Conservation (phyloP, 2,113 vertebrate genomes). For the Malurus cyaneus region DNA sequence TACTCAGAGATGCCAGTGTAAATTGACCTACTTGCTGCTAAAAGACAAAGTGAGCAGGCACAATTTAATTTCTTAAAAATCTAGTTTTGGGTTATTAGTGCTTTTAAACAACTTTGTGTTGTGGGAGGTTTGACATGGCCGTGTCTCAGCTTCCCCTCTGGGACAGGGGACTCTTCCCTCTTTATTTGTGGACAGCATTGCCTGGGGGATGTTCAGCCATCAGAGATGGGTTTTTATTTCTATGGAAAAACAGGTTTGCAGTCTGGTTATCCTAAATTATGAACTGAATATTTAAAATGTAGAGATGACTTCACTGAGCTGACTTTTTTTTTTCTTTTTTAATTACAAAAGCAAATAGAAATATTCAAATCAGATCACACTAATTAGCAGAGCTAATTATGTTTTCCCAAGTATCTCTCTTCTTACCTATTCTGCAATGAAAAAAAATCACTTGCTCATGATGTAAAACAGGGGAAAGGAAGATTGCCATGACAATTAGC, state of each 20-base stretch:
- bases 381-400: conserved; percentile 28
- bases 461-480: conserved; percentile 16
- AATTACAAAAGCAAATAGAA: neutral
- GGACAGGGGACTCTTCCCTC: neutral
- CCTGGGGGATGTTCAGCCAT: neutral
- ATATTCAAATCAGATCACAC: conserved; percentile 30
- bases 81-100: neutral
- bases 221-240: neutral
- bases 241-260: neutral
- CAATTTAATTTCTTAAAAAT: neutral
- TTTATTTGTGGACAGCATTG: neutral
- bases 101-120: neutral
- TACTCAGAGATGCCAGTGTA: neutral
- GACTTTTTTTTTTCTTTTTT: neutral
- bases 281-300: neutral
- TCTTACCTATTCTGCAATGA: neutral
- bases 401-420: neutral
- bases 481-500: conserved; percentile 29
- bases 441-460: conserved; percentile 17
- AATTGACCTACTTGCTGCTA: neutral
- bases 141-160: neutral
- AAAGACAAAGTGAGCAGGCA: neutral
- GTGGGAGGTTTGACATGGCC: neutral
- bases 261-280: neutral
- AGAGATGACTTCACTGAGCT: neutral